Base-by-base conservation (phyloP, 2,888 invertebrate genomes). In the Salpingus planirostris region DNA sequence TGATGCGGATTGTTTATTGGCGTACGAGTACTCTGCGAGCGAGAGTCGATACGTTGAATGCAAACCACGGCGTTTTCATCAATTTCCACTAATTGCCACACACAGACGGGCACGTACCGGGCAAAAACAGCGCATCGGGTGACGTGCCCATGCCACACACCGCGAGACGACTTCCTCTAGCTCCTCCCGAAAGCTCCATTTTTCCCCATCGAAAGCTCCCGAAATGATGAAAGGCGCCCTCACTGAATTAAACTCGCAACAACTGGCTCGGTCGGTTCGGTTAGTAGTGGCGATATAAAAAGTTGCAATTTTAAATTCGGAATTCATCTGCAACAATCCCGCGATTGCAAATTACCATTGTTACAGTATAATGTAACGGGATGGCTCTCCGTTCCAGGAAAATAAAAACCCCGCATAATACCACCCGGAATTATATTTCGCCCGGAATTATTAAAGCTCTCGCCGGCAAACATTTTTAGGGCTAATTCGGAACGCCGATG, bases 341-440 rank as follows among this genome's bases (percentile, higher is more conserved):
- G 39, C 40, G 42, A 43, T 41, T 36, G 43, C 46, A 47, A 51
- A 52, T 52, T 52, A 48, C 50, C 42, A 50, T 52, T 52, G 52
- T 49, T 50, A 46, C 47, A 50, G 50, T 49, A 47, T 48, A 48
- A 44, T 47, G 45, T 45, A 46, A 44, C 40, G 40, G 45, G 37
- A 45, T 42, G 40, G 43, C 42, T 32, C 43, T 27, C 44, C 45
- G 43, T 36, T 35, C 41, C 31, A n/a, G n/a, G 38, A 43, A 40
- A 39, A 43, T 46, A 43, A 45, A 42, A 46, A 45, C 43, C 39
- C 43, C 43, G 45, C 39, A 42, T 49, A 49, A 49, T 49, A 40
- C 39, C 37, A 42, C 36, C n/a, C 35, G 38, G 47, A 50, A 50
- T 52, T 50, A 52, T 48, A 49, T 48, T 48, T 47, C 40, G 41